Base-by-base conservation (phyloP, 2,113 vertebrate genomes). In the Oxyura jamaicensis region DNA sequence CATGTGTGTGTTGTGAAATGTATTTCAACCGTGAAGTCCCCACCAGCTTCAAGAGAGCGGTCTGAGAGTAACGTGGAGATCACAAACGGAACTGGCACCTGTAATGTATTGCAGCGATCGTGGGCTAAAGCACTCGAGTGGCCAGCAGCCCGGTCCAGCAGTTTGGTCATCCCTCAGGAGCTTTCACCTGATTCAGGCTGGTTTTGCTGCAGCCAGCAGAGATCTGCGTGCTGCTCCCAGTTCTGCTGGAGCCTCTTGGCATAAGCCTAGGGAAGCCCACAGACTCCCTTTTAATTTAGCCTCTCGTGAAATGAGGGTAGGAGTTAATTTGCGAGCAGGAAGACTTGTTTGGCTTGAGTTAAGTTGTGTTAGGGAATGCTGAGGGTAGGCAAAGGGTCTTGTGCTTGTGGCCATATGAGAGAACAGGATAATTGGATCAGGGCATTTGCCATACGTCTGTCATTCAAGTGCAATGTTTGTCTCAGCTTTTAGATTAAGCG, bases 401-500 rank as follows among this genome's bases (percentile, higher is more conserved):
- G 60, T 67, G 76, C 68, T 90, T 65, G 41, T 67, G 83, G 73
- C 68, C 60, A 42, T 59, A 4, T 11, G 56, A 86, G 72, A 83
- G 25, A 77, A 31, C 10, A 36, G 76, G 46, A 25, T 62, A 48
- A n/a, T 75, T 39, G 18, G 6, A 79, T 39, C 11, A 23, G 69
- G 80, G 35, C 26, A 31, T 92, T 95, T 91, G 73, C 83, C 60
- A 48, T 71, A 33, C 59, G 55, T 42, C 93, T 81, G 44, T 86
- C 56, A 60, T 92, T 89, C 33, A 13, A 48, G 66, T 91, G 42
- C 88, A 80, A 26, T 67, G 33, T 71, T 86, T 86, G 65, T 78
- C 62, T 91, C 72, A 13, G 87, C 67, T 91, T 88, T 83, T 80
- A 93, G 62, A 88, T 62, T 76, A 66, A 80, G 68, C 41, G n/a